A percentile compares a stretch with the other conserved stretches of the same genome.
phyloP scores from a whole-genome alignment of 2,113 vertebrate species.

The human (Homo sapiens) region GRCh38 chr17:16552501-16553000 shows the following conservation, averaged over 20 bases:
- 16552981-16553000: constrained; percentile 77
- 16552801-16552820: constrained; percentile 81
- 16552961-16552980: constrained; percentile 81
- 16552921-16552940: constrained; percentile 80
- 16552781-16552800: constrained; percentile 83
- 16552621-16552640: constrained; percentile 81
- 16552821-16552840: constrained; percentile 78
- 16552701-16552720: constrained; percentile 79
- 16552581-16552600: constrained; percentile 79
- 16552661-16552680: constrained; percentile 80
- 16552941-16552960: constrained; percentile 80
- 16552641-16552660: constrained; percentile 78
- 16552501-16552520: constrained; percentile 80
- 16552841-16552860: constrained; percentile 82
- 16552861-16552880: constrained; percentile 78
- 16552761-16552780: constrained; percentile 79
- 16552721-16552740: constrained; percentile 81
- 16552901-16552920: constrained; percentile 79
- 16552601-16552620: constrained; percentile 80
- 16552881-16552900: constrained; percentile 80
- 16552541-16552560: constrained; percentile 81
- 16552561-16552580: constrained; percentile 77
- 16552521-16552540: constrained; percentile 79
- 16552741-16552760: constrained; percentile 80
- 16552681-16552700: constrained; percentile 79